Base-by-base conservation (phyloP, 1,140 invertebrate genomes). In the Eueides isabella region DNA sequence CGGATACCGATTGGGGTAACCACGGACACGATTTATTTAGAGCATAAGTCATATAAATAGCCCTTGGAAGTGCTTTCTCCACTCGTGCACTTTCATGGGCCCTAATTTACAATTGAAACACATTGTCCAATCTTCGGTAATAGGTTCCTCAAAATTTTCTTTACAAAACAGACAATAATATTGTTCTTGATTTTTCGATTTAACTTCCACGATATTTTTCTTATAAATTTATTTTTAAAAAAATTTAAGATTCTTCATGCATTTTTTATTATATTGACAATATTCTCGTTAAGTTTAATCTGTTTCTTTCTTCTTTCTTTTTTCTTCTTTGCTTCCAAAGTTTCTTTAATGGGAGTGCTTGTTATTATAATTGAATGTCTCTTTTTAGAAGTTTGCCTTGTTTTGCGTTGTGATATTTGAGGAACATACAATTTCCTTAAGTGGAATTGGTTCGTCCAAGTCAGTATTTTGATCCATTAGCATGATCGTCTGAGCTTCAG, bases 111-210 rank as follows among this genome's bases (percentile, higher is more conserved):
- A 77, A 35, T 74, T 77, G 63, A 5, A 67, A 74, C 74, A 81
- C 72, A 79, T 79, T 74, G 79, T 81, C 77, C 77, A 79, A 26
- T 71, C 75, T 75, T 77, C 75, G 64, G 31, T 66, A 38, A 75
- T 75, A 4, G 64, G 71, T 30, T 72, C 33, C 65, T 30, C 6
- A 65, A 76, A 76, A 66, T 81, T 79, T 77, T 81, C 80, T 38
- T 69, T 38, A 67, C 75, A 81, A 67, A 74, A 76, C 66, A 81
- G 78, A 66, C 69, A 81, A 67, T 77, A 81, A 61, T 79, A 77
- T 30, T 81, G 65, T 61, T 71, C 31, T 19, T 19, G 5, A 79
- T 81, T 81, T 77, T 62, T 41, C 44, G 72, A 72, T 73, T 67
- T 77, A 72, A 67, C 72, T 75, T 14, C 77, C 76, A 62, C 65